Conservation (phyloP, 2,888 invertebrate genomes). For the Acleris emargana region DNA sequence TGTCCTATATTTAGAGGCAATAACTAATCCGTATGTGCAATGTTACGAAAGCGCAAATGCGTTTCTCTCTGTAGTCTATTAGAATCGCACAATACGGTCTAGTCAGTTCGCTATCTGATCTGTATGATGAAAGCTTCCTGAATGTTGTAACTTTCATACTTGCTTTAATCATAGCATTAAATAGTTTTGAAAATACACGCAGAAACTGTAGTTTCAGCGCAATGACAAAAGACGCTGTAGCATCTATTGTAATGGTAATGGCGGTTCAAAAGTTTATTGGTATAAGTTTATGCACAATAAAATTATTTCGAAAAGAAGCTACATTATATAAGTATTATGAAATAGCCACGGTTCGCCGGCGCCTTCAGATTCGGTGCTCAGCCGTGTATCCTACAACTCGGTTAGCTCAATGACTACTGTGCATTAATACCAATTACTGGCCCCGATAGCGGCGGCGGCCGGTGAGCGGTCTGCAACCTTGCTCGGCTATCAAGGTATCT, state of each 20-base stretch:
- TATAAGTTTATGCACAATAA: not conserved
- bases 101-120: constrained; percentile 25
- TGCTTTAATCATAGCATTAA: constrained; percentile 6
- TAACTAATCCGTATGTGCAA: constrained; percentile 53
- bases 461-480: constrained; percentile 56
- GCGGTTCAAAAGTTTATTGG: not conserved
- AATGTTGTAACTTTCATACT: constrained; percentile 1
- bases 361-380: constrained; percentile 56
- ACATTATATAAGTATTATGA: constrained; percentile 30
- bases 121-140: constrained; percentile 29
- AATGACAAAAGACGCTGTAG: no score
- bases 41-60: constrained; percentile 61
- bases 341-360: constrained; percentile 52
- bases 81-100: constrained; percentile 35
- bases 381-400: constrained; percentile 68
- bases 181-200: not conserved
- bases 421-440: constrained; percentile 51
- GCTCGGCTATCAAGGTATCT: constrained; percentile 60
- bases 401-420: constrained; percentile 58
- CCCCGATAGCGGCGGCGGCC: constrained; percentile 36
- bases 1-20: constrained; percentile 73
- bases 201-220: not conserved
- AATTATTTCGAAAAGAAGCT: constrained; percentile 5
- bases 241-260: not conserved
- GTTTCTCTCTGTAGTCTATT: constrained; percentile 44